A percentile compares a stretch with the other conserved stretches of the same genome.
Conservation (phyloP, 2,888 invertebrate species). For the Volucella inflata region DNA sequence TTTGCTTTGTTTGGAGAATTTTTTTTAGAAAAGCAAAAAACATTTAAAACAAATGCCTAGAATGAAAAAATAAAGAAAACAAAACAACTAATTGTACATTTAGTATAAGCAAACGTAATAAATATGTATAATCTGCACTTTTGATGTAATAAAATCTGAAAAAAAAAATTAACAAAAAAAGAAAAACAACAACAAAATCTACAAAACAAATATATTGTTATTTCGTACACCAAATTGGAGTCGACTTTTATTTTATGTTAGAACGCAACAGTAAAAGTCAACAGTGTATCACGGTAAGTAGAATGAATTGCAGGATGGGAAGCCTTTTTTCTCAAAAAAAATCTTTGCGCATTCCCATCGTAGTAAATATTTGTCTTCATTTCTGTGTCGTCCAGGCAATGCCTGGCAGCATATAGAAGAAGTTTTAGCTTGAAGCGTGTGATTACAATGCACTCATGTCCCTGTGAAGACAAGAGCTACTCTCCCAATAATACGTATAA, state of each 20-base stretch:
- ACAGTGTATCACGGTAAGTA: too few relatives aligned
- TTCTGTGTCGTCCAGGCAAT: too few relatives aligned
- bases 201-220: conserved; percentile 75
- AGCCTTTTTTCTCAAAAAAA: too few relatives aligned
- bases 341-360: too few relatives aligned
- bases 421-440: too few relatives aligned
- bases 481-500: too few relatives aligned
- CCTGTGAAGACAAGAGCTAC: too few relatives aligned
- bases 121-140: conserved; percentile 76
- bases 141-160: conserved; percentile 76
- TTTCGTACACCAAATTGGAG: conserved; percentile 74
- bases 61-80: conserved; percentile 1
- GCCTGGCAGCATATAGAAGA: too few relatives aligned
- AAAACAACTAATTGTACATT: conserved; percentile 67
- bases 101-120: conserved; percentile 67
- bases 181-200: conserved; percentile 35
- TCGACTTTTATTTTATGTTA: conserved; percentile 27
- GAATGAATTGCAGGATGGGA: too few relatives aligned
- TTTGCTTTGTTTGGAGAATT: not conserved
- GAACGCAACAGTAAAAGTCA: too few relatives aligned
- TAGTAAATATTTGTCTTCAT: too few relatives aligned
- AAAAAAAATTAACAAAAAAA: conserved; percentile 35
- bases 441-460: too few relatives aligned
- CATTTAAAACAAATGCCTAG: conserved; percentile 58
- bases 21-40: not conserved